Base-by-base conservation (phyloP, 2,888 invertebrate genomes). In the Aphrophora alni region DNA sequence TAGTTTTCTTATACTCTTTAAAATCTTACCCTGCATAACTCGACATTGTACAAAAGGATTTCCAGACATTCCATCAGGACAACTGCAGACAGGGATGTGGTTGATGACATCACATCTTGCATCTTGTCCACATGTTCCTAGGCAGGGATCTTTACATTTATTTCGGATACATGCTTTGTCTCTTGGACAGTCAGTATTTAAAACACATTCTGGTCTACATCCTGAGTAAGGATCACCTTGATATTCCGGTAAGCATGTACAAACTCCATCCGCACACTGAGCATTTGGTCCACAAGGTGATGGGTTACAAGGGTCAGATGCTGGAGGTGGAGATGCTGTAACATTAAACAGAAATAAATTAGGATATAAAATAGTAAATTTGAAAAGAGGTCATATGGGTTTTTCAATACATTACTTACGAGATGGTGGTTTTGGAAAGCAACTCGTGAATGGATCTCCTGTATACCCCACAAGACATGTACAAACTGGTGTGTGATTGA, bases 191-290 rank as follows among this genome's bases (percentile, higher is more conserved):
- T 95, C 95, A 17, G 90, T 88, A 86, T 93, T 95, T 5, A 94
- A 88, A n/a, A 94, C 91, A 88, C 95, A 95, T 88, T 96, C 95
- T 3, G 95, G 95, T 84, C 95, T 91, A 87, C 95, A 96, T 3
- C 87, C 87, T 12, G 86, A 81, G 72, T 88, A 88, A 44, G 90
- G 90, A 84, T 89, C 89, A 79, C 90, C 90, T 81, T 83, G 84
- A 76, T 82, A 84, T 70, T 84, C 84, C 14, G 84, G 84, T 24
- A 84, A 80, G 77, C 84, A 84, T 5, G 84, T 81, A 70, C 84
- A 84, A 24, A 84, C 81, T 38, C 84, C 84, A 17, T 89, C 88
- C 8, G 85, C 84, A 86, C 93, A 94, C 82, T 91, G 87, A 26
- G 93, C 90, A 87, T 94, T 94, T 75, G 92, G 90, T 83, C 94